phyloP scores from a whole-genome alignment of 2,888 invertebrate species.

The Sicus ferrugineus region DNA sequence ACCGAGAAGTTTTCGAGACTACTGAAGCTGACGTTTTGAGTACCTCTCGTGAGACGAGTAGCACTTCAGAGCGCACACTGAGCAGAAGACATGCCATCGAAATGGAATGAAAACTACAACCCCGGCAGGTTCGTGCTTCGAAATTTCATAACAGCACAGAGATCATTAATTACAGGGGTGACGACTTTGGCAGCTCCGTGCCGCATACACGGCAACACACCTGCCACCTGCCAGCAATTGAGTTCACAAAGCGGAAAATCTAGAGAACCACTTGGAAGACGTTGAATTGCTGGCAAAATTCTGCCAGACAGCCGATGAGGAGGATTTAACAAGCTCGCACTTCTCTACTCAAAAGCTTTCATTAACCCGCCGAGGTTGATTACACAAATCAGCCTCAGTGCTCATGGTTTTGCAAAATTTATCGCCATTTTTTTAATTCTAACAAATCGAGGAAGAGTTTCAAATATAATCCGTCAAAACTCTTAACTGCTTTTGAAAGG shows the following conservation, averaged over 20 bases:
- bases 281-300: background rate
- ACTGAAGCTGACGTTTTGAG: background rate
- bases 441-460: no score
- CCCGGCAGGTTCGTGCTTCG: background rate
- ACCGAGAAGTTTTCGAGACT: background rate
- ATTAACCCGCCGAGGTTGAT: no score
- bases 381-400: no score
- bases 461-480: no score
- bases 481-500: no score
- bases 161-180: constrained; percentile 11
- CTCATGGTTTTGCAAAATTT: no score
- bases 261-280: background rate
- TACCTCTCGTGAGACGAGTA: background rate
- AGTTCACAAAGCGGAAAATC: background rate
- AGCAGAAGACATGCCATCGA: background rate
- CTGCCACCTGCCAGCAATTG: background rate
- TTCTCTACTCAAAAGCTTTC: no score
- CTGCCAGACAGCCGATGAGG: background rate
- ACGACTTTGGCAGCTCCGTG: background rate
- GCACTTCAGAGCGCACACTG: background rate
- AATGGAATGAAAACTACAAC: background rate
- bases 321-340: no score
- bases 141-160: background rate
- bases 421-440: no score
- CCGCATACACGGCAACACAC: background rate